Evolutionary conservation across 2,113 vertebrate genomes (phyloP).

Genomic region (Erythrolamprus reginae): DNA sequence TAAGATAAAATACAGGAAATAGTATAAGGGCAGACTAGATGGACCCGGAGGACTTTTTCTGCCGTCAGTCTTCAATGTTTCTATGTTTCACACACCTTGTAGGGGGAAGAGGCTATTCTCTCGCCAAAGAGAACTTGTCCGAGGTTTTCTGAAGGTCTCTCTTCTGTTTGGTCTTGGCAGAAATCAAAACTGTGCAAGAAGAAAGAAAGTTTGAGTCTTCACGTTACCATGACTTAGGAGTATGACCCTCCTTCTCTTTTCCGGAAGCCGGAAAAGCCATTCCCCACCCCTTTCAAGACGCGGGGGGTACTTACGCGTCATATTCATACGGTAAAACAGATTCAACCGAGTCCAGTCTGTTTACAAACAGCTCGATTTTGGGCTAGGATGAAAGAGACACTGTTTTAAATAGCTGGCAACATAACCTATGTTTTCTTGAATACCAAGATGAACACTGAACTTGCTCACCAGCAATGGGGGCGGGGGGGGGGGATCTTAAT

Average conservation of each 20-base stretch:
- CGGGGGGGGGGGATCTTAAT: too few relatives aligned
- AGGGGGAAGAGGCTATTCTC: conserved; percentile 84
- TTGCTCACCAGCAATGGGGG: neutral
- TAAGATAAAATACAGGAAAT: too few relatives aligned
- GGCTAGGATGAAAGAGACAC: conserved; percentile 61
- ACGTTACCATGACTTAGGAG: neutral
- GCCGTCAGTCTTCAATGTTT: too few relatives aligned
- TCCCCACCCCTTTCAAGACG: neutral
- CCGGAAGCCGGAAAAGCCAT: neutral
- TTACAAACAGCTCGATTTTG: conserved; percentile 81
- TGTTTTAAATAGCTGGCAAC: neutral
- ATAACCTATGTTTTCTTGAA: neutral
- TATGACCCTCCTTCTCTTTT: neutral
- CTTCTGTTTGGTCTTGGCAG: conserved; percentile 79
- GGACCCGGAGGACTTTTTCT: too few relatives aligned
- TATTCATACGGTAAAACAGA: conserved; percentile 86
- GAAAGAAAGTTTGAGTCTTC: neutral
- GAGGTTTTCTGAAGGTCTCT: conserved; percentile 85
- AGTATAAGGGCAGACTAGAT: too few relatives aligned
- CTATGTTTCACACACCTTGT: too few relatives aligned
- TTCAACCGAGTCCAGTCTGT: conserved; percentile 85
- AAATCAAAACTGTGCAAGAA: conserved; percentile 81
- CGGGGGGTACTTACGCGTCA: conserved; percentile 75
- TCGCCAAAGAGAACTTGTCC: conserved; percentile 90
- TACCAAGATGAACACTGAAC: neutral